Conservation (phyloP, 2,113 vertebrate genomes). For the Entelurus aequoreus region DNA sequence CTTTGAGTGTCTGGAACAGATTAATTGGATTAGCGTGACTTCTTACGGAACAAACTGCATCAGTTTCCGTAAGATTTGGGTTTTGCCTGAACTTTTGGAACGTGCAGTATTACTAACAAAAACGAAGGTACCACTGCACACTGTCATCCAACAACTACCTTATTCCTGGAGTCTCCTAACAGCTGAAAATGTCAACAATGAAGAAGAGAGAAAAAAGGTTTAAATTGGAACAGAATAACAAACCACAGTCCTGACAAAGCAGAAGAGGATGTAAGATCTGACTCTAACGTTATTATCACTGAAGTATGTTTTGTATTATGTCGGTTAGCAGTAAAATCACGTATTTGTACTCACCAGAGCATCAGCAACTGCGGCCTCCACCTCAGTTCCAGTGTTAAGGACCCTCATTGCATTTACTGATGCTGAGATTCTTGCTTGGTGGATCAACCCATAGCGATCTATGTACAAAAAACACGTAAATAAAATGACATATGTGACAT, state of each 20-base stretch:
- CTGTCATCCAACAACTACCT: slow-evolving; percentile 84
- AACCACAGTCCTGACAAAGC: slow-evolving; percentile 10
- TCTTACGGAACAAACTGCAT: too few species aligned
- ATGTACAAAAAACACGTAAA: slow-evolving; percentile 13
- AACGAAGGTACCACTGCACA: slow-evolving; percentile 11
- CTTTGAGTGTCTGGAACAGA: too few species aligned
- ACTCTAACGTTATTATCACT: neutral
- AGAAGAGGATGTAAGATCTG: neutral
- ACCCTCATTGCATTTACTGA: slow-evolving; percentile 93
- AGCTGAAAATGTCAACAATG: slow-evolving; percentile 86
- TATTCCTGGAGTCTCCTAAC: slow-evolving; percentile 99
- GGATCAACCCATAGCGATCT: slow-evolving; percentile 94
- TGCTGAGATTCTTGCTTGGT: slow-evolving; percentile 89
- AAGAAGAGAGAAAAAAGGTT: slow-evolving; percentile 84
- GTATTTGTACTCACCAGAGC: slow-evolving; percentile 82
- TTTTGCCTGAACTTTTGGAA: too few species aligned
- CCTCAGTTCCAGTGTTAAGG: slow-evolving; percentile 92
- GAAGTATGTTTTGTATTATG: neutral
- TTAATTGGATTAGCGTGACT: too few species aligned
- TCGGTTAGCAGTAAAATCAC: neutral
- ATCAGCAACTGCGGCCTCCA: slow-evolving; percentile 95
- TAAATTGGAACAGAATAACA: slow-evolving; percentile 59
- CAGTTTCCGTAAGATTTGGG: too few species aligned
- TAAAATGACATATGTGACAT: slow-evolving; percentile 2
- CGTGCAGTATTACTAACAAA: too few species aligned